Percentiles rank a stretch among this genome's conserved stretches.
Conservation (phyloP, 2,888 invertebrate species). For the Diadromus collaris region DNA sequence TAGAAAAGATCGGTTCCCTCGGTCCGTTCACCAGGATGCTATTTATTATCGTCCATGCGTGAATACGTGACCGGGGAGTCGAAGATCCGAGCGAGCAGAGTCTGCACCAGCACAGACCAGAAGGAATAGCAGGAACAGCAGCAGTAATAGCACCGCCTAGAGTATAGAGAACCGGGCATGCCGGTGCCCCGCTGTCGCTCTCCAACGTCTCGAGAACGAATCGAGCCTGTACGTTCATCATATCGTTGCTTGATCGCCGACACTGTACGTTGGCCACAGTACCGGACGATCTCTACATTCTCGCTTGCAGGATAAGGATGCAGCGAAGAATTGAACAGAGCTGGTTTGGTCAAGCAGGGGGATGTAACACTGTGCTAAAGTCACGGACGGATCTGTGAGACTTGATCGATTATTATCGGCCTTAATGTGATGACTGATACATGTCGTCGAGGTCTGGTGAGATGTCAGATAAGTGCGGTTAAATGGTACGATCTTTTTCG, state of each 20-base stretch:
- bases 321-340: constrained; percentile 4
- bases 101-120: constrained; percentile 1
- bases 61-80: constrained; percentile 70
- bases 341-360: constrained; percentile 9
- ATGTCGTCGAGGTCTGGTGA: not conserved
- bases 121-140: constrained; percentile 18
- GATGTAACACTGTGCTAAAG: constrained; percentile 2
- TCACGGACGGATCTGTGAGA: not conserved
- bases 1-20: constrained; percentile 48
- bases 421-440: constrained; percentile 21
- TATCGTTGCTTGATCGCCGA: constrained; percentile 46
- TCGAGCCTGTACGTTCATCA: constrained; percentile 38
- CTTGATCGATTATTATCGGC: constrained; percentile 31
- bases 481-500: not conserved
- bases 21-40: constrained; percentile 63
- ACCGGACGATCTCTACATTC: constrained; percentile 34
- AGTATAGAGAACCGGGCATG: not conserved
- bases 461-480: not conserved
- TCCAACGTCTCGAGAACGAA: constrained; percentile 23
- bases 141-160: not conserved
- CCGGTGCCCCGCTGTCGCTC: constrained; percentile 19
- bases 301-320: constrained; percentile 20
- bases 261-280: constrained; percentile 17
- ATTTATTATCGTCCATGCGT: constrained; percentile 72
- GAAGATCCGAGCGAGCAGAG: constrained; percentile 42